Evolutionary conservation across 2,797 vertebrate genomes (phyloP).

Genomic region (Bovichtus variegatus): DNA sequence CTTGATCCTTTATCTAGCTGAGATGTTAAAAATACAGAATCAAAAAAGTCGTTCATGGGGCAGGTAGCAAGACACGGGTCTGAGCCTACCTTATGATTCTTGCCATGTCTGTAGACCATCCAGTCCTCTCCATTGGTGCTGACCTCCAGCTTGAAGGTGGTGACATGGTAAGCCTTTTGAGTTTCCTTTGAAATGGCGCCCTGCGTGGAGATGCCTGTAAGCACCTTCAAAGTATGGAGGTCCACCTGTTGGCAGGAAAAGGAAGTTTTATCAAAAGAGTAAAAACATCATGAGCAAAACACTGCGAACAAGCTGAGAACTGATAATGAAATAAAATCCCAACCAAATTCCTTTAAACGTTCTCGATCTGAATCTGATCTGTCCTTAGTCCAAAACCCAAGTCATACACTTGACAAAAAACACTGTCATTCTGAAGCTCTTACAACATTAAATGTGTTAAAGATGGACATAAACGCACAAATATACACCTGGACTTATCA

Average conservation of each 20-base stretch:
- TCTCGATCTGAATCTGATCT: background rate
- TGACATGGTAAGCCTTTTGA: conserved; percentile 92
- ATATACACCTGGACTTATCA: conserved; percentile 25
- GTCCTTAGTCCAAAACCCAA: background rate
- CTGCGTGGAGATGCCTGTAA: conserved; percentile 96
- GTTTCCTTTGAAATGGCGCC: conserved; percentile 97
- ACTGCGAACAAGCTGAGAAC: background rate
- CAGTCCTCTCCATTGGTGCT: conserved; percentile 99
- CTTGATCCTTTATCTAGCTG: no score
- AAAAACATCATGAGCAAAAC: background rate
- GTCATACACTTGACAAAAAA: background rate
- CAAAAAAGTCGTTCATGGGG: no score
- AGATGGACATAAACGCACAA: conserved; percentile 11
- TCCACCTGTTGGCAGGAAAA: conserved; percentile 70
- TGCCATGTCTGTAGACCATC: conserved; percentile 98
- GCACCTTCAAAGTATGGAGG: conserved; percentile 89
- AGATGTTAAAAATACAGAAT: no score
- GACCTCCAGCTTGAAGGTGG: conserved; percentile 96
- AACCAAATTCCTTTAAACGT: background rate
- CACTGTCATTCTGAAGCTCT: background rate
- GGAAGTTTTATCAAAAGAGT: background rate
- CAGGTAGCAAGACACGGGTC: no score
- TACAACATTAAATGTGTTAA: background rate
- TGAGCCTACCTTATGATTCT: conserved; percentile 95
- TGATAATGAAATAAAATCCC: background rate